phyloP scores from a whole-genome alignment of 1,140 invertebrate genomes.

The Drosophila oshimai region DNA sequence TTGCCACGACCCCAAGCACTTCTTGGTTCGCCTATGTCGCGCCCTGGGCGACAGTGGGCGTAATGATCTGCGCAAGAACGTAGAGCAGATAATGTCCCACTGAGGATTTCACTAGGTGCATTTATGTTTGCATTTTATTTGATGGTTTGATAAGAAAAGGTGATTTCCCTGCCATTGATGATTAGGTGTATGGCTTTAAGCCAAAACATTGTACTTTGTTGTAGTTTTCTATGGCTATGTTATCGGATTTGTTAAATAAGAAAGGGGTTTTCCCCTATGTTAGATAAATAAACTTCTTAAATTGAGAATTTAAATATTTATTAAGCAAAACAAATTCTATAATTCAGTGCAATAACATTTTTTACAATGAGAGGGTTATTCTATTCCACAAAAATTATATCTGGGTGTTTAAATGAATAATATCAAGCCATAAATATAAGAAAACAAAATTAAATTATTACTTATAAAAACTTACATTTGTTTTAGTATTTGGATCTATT shows the following conservation, averaged over 20 bases:
- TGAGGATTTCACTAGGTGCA: background rate
- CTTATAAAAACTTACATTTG: too few species aligned
- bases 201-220: background rate
- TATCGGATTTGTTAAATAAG: background rate
- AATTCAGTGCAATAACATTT: too few species aligned
- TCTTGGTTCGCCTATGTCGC: conserved; percentile 53
- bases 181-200: background rate
- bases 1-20: conserved; percentile 55
- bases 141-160: background rate
- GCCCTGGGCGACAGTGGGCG: conserved; percentile 54
- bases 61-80: conserved; percentile 62
- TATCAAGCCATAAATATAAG: too few species aligned
- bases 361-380: too few species aligned
- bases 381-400: too few species aligned
- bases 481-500: too few species aligned
- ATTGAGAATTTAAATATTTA: background rate
- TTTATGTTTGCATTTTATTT: background rate
- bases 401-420: too few species aligned
- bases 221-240: background rate
- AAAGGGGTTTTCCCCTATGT: background rate
- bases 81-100: conserved; percentile 72
- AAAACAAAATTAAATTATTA: too few species aligned
- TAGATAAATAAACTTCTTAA: background rate
- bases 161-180: background rate
- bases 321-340: too few species aligned